A percentile compares a stretch with the other conserved stretches of the same genome.
phyloP scores from a whole-genome alignment of 2,888 invertebrate genomes.

The Mystacides longicornis region DNA sequence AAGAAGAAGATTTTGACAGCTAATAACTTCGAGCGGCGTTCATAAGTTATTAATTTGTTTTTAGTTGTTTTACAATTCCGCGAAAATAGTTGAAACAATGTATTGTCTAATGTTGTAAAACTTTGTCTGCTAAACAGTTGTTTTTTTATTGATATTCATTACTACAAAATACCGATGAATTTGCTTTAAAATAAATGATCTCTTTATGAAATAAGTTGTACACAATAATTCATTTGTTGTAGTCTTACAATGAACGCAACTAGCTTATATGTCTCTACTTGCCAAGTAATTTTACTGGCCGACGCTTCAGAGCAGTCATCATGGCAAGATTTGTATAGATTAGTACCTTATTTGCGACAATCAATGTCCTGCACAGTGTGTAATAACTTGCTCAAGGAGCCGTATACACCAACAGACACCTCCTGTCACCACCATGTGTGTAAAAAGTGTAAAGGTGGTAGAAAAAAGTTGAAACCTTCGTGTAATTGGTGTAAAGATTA shows the following conservation, averaged over 20 bases:
- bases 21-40: too few species aligned
- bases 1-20: too few species aligned
- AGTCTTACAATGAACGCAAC: slow-evolving; percentile 82
- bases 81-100: too few species aligned
- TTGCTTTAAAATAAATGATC: not conserved
- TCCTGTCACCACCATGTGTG: slow-evolving; percentile 84
- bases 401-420: slow-evolving; percentile 56
- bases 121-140: too few species aligned
- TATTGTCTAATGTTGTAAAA: too few species aligned
- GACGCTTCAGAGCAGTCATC: slow-evolving; percentile 63
- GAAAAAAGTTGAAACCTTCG: slow-evolving; percentile 73
- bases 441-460: slow-evolving; percentile 73
- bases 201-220: not conserved
- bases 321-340: slow-evolving; percentile 74
- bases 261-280: slow-evolving; percentile 74
- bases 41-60: too few species aligned
- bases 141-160: too few species aligned
- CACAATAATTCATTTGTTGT: too few species aligned
- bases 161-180: not conserved
- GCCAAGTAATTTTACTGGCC: slow-evolving; percentile 70
- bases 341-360: slow-evolving; percentile 78
- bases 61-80: too few species aligned
- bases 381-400: slow-evolving; percentile 72
- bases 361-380: slow-evolving; percentile 87
- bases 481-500: slow-evolving; percentile 84